Base-by-base conservation (phyloP, 2,888 invertebrate species). In the Brassicogethes aeneus region DNA sequence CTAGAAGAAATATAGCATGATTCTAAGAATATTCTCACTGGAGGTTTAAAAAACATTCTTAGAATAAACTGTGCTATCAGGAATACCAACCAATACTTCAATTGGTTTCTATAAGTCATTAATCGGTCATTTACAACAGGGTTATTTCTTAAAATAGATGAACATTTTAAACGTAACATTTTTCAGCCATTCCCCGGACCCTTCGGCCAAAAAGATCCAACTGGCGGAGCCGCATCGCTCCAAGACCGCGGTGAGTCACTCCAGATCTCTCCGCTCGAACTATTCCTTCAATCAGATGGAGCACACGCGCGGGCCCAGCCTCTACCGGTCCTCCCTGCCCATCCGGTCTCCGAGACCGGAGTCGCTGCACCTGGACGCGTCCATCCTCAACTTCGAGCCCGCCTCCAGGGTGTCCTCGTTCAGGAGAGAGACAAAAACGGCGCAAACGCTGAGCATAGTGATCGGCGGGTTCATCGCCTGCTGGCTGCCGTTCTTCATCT, bases 381-480 rank as follows among this genome's bases (percentile, higher is more conserved):
- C 71, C 30, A 73, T 75, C 36, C 44, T 67, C 16, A 77, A 75
- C 53, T 75, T 74, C 53, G 69, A 69, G 43, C 65, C 67, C 1
- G 64, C 68, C 10, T 61, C 65, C 12, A 66, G 82, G 48, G 81
- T 83, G 1, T 81, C 81, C 1, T 82, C 80, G 3, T 67, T 82
- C 42, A 74, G 85, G 38, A 72, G 88, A 37, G 91, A 91, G 61
- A 87, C 85, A 2, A 91, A 91, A 69, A 90, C 91, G 0, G 89
- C 89, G 2, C 88, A 89, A 60, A 90, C 90, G 0, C 64, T 91
- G 37, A 88, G 88, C 47, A 78, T 90, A 3, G 90, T 91, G 0
- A 87, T 91, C 0, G 90, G 90, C 0, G 89, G 89, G 2, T 90
- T 90, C 53, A 81, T 90, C 2, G 82, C 85, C 3, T 91, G 90